A percentile compares a stretch with the other conserved stretches of the same genome.
phyloP scores from a whole-genome alignment of 1,140 invertebrate species.

The Xylocopa sonorina region DNA sequence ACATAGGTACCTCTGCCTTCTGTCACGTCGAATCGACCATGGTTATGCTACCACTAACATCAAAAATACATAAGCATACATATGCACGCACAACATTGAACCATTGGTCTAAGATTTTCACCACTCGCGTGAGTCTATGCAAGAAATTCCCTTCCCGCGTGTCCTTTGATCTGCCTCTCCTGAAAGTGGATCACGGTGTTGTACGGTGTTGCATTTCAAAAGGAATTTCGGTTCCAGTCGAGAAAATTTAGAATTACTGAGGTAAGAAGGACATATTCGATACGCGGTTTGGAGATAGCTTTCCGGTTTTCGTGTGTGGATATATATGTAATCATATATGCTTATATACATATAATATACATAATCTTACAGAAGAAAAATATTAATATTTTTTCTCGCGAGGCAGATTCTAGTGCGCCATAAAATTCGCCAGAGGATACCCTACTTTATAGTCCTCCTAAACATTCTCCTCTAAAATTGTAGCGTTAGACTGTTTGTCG shows the following conservation, averaged over 20 bases:
- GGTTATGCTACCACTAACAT: slow-evolving; percentile 10
- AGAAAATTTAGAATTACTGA: background rate
- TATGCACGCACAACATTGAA: background rate
- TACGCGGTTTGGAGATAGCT: too few relatives aligned
- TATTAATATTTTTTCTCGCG: too few relatives aligned
- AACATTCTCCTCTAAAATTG: too few relatives aligned
- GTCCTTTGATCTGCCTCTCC: background rate
- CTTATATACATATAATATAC: too few relatives aligned
- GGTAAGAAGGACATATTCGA: too few relatives aligned
- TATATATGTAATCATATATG: too few relatives aligned
- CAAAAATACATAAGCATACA: background rate
- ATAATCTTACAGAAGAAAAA: too few relatives aligned
- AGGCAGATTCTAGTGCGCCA: too few relatives aligned
- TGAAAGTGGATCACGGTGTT: background rate
- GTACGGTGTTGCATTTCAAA: background rate
- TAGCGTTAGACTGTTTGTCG: too few relatives aligned
- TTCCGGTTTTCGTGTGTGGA: too few relatives aligned
- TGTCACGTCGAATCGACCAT: slow-evolving; percentile 52
- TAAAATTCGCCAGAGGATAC: too few relatives aligned
- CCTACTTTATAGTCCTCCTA: too few relatives aligned
- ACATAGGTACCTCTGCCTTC: slow-evolving; percentile 36
- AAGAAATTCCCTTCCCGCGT: background rate
- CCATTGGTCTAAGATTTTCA: background rate
- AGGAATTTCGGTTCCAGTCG: background rate
- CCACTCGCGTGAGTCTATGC: background rate